Evolutionary conservation across 2,888 invertebrate genomes (phyloP), one percentile per base, ranked within the genome.

Genomic region (Amphipyra berbera): DNA sequence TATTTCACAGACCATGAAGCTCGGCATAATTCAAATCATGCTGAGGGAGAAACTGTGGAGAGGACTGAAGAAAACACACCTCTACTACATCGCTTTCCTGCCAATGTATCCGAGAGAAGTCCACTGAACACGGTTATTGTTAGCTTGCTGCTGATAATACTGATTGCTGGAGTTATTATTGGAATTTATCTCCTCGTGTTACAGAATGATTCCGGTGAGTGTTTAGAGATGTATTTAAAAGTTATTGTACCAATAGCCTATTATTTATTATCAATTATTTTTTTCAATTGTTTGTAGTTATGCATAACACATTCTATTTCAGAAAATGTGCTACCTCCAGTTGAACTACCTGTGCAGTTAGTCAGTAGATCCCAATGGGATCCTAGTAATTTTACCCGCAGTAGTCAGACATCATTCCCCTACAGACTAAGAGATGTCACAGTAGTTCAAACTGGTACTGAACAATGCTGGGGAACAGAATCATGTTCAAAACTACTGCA

Each of bases 381-480:
- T 52, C 54, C 60, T 0, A 52, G 57, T 30, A 69, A 64, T 13
- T 44, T 13, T 0, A 6, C 71, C 2, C 56, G 48, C 8, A 68
- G 69, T 3, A 21, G 52, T 0, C 55, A 62, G 3, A 40, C 64
- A 0, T 10, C 59, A 44, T 45, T 68, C 5, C 67, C 78, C 0
- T 67, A 81, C 15, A 82, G 78, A 46, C 85, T 94, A 0, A 70
- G 77, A 0, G 84, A 90, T 57, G 89, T 95, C 14, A 82, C 94
- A 13, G 81, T 93, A 0, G 88, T 92, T 12, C 95, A 95, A 61
- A 95, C 95, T 0, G 93, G 89, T 10, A 91, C 92, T 1, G 63
- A 65, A 0, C 81, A 79, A 37, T 95, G 95, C 74, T 58, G 61
- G 15, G 81, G 72, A 52, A 77, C 83, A 0, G 76, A 82, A 0